Evolutionary conservation across 2,113 vertebrate species (phyloP), one percentile per base, ranked within the genome.

Genomic region (Brachypteracias leptosomus): DNA sequence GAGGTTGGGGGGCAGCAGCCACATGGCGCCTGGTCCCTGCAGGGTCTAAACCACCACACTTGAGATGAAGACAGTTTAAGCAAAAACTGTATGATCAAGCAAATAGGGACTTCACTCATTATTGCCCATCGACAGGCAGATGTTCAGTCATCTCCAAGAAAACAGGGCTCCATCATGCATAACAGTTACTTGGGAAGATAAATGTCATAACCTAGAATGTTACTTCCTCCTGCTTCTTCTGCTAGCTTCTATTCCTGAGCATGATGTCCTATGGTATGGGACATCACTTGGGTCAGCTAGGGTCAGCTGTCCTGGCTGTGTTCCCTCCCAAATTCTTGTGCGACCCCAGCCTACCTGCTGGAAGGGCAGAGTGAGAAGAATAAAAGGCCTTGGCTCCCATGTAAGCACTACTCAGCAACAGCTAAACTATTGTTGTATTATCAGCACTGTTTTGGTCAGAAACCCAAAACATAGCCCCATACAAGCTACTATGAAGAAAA

Each of bases 141-240:
- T 49, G 46, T 47, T 47, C 46, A 47, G 46, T 18, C 46, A 47
- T 47, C 11, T 68, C 44, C 24, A 54, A 20, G 38, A 72, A 7
- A 44, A 10, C 16, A 73, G 54, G 15, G 8, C n/a, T 91, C 16
- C 16, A 36, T 46, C 21, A 46, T 0, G 1, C 3, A 0, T 33
- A 20, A 26, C 0, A 1, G 6, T 29, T 63, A 11, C 47, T 55
- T 57, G 22, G 8, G 40, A 93, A 75, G 29, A 75, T 3, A 83
- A 71, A 22, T 0, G 2, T 5, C 29, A 17, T 47, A 11, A 66
- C 11, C 4, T 24, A 7, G 2, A 67, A 67, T 0, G 0, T 40
- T 17, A 1, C 4, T 4, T 38, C 21, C 18, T 4, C 28, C 29
- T 17, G 11, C 14, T 36, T 57, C 52, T 66, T 67, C 7, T 11